Evolutionary conservation across 2,113 vertebrate species (phyloP), one percentile per base, ranked within the genome.

Genomic region (Canis aureus): DNA sequence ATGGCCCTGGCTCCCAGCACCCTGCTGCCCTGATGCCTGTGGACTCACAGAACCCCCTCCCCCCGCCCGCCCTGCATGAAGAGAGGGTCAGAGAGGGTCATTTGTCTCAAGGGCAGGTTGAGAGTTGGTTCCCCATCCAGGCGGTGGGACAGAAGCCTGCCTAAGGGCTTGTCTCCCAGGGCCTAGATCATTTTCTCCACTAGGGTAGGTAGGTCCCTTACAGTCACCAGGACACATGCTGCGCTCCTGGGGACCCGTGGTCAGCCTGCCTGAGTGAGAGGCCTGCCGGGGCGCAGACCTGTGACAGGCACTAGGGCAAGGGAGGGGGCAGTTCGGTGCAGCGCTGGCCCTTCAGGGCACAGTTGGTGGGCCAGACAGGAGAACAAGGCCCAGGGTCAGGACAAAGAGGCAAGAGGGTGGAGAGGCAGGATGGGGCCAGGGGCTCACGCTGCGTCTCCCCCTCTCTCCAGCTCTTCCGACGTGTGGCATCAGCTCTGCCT

Each of bases 401-500:
- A n/a, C 2, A 4, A 17, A 62, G 32, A 74, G 25, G 55, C 16
- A 2, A 32, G 32, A n/a, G 29, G 22, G 55, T n/a, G 15, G 19
- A 71, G 60, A 29, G 73, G 60, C 7, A 19, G 19, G 27, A 1
- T 0, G 4, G 23, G 57, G 11, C 1, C 3, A 0, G 1, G 32
- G 57, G 32, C 59, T 98, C 94, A 98, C 0, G 1, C n/a, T 19
- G 25, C 15, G 0, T 94, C 89, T 97, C 69, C 27, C 55, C 74
- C 4, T 71, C 59, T 95, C 82, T 78, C 16, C 98, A 99, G 99
- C 99, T 99, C 96, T 99, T 99, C 96, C 99, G 99, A 78, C 99
- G 99, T 60, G 99, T 99, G 97, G 99, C 99, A 0, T 99, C 99
- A 0, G 99, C 99, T 91, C 99, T 99, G 86, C 99, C 99, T 2